A percentile compares a stretch with the other conserved stretches of the same genome.
These are phyloP conservation scores for Cephalopholis sonnerati DNA, from an alignment of 2,113 vertebrate species.

Conservation along the genomic window DNA sequence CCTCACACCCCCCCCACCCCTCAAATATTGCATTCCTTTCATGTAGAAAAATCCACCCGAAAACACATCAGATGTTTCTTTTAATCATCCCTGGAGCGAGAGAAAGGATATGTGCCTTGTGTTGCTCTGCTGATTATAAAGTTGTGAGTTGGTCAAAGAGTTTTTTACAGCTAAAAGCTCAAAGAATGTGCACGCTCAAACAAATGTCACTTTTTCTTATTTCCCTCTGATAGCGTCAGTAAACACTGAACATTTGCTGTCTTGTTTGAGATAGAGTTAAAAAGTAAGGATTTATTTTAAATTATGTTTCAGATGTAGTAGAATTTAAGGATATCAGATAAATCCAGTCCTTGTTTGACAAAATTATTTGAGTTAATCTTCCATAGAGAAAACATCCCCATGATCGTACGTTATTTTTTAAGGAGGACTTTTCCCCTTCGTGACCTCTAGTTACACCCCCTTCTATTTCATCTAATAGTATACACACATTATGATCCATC, in stretches of 20 bases:
- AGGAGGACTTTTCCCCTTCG: background rate
- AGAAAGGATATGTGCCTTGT: background rate
- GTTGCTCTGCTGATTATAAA: background rate
- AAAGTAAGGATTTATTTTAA: background rate
- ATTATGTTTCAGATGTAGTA: background rate
- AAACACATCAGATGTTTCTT: background rate
- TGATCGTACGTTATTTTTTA: background rate
- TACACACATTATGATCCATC: slow-evolving; percentile 16
- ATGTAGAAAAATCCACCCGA: background rate
- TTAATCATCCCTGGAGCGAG: slow-evolving; percentile 5
- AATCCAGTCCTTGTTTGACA: slow-evolving; percentile 6
- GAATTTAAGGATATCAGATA: background rate
- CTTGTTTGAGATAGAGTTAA: background rate
- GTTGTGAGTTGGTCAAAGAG: background rate
- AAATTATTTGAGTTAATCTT: background rate
- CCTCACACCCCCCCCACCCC: background rate
- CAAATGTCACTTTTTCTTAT: background rate
- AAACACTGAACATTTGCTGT: slow-evolving; percentile 3
- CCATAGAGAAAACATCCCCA: background rate
- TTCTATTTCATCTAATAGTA: background rate
- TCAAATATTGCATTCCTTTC: background rate
- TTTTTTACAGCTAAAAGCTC: background rate
- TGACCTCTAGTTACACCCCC: background rate
- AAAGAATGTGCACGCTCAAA: background rate
- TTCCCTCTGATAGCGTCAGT: background rate